These are phyloP conservation scores for Danio rerio DNA, from an alignment of 2,113 vertebrate genomes.

Conservation along the genomic window DNA sequence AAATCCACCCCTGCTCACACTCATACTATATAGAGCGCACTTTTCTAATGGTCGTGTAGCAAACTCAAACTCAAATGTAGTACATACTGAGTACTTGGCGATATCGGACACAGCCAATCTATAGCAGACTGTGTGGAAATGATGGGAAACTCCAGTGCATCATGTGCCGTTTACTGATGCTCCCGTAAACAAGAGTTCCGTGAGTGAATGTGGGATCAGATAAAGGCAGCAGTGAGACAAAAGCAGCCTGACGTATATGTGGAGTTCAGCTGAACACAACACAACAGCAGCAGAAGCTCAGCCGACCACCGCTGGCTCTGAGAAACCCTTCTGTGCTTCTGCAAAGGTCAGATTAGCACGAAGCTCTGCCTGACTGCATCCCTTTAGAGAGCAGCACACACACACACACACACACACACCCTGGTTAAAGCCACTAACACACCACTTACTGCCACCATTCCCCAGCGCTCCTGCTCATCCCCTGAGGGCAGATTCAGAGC, in stretches of 20 bases:
- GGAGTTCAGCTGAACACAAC: background rate
- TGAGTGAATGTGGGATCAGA: background rate
- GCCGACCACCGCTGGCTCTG: constrained; percentile 43
- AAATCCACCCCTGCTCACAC: too few species aligned
- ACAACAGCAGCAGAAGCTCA: background rate
- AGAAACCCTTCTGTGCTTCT: constrained; percentile 52
- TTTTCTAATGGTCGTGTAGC: too few species aligned
- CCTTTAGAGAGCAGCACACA: constrained; percentile 36
- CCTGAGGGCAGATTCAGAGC: too few species aligned
- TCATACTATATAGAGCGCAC: too few species aligned
- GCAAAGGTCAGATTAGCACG: constrained; percentile 69
- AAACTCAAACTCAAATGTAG: too few species aligned
- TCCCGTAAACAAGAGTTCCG: background rate
- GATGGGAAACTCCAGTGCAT: background rate
- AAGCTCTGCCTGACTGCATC: constrained; percentile 41
- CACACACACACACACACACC: background rate
- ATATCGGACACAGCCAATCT: too few species aligned
- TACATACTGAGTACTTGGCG: too few species aligned
- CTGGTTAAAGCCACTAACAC: constrained; percentile 26
- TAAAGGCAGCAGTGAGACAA: background rate
- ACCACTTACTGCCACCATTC: background rate
- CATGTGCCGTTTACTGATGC: background rate
- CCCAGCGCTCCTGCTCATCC: too few species aligned
- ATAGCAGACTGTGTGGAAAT: background rate
- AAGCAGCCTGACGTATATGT: background rate